Base-by-base conservation (phyloP, 2,113 vertebrate species). In the Octodon degus region DNA sequence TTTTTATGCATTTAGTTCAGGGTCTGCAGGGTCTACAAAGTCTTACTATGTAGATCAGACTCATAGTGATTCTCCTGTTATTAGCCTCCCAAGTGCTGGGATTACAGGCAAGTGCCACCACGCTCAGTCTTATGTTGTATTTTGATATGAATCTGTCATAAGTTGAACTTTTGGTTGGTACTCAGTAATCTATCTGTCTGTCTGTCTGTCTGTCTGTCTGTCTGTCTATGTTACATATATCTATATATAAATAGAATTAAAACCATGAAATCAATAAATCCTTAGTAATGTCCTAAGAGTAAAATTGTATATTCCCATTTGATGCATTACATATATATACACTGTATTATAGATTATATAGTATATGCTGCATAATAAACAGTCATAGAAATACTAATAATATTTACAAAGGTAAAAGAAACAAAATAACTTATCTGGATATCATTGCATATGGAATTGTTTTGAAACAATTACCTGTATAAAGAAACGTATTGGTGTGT, bases 401-500 rank as follows among this genome's bases (percentile, higher is more conserved):
- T 30, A 58, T 62, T 74, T 86, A 76, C 16, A 83, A 94, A 93
- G 3, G 20, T 20, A 68, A 92, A 90, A 79, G 37, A 62, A 19
- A 74, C 74, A 43, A 74, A 77, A 14, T 27, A 74, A 34, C 2
- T 30, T 43, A 22, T 43, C 11, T 10, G 82, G 60, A 37, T 4
- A 43, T 43, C 4, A 20, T 22, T 25, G 67, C 47, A 2, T 0
- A 0, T 1, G 8, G 5, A 5, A 34, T 11, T 25, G 22, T 77
- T 43, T 5, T 2, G 16, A 82, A 87, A 53, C 5, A 55, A 72
- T 97, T 98, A 99, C 99, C 99, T 98, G 99, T 99, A 81, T 98
- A 99, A 40, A 99, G 99, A 98, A 99, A 99, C 0, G 99, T 99
- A 98, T 99, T 99, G 91, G 98, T 98, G 96, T 99, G 99, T 97